Percentiles rank a stretch among this genome's conserved stretches.
Conservation (phyloP, 2,888 invertebrate species). For the Idaea biselata region DNA sequence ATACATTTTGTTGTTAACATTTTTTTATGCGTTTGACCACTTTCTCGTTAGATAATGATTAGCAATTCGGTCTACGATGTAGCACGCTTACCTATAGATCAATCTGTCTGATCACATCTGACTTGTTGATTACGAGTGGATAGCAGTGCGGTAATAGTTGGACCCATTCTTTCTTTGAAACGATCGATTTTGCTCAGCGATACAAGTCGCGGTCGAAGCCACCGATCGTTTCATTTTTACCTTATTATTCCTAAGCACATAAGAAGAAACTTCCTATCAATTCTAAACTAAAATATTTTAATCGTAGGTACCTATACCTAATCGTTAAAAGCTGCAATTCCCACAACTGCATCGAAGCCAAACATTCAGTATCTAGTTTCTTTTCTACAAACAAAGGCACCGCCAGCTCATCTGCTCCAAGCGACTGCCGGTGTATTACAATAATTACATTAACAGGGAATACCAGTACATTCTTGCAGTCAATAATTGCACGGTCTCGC, state of each 20-base stretch:
- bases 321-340: neutral
- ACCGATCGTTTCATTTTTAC: too few species aligned
- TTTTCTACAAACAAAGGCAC: conserved; percentile 14
- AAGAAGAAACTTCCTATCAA: conserved; percentile 5
- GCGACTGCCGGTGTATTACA: conserved; percentile 20
- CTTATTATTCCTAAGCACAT: neutral
- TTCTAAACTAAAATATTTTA: neutral
- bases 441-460: conserved; percentile 28
- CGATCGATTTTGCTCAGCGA: too few species aligned
- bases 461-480: conserved; percentile 26
- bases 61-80: too few species aligned
- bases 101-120: too few species aligned
- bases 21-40: too few species aligned
- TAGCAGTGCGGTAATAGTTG: too few species aligned
- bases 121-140: too few species aligned
- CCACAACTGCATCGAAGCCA: conserved; percentile 3
- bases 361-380: conserved; percentile 5
- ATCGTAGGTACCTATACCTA: neutral
- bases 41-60: too few species aligned
- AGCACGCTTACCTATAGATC: too few species aligned
- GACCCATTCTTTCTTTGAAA: too few species aligned
- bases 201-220: too few species aligned
- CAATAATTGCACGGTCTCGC: conserved; percentile 28
- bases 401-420: conserved; percentile 23
- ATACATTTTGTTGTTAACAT: too few species aligned